phyloP scores from a whole-genome alignment of 2,797 vertebrate species.

The Crocidura indochinensis region DNA sequence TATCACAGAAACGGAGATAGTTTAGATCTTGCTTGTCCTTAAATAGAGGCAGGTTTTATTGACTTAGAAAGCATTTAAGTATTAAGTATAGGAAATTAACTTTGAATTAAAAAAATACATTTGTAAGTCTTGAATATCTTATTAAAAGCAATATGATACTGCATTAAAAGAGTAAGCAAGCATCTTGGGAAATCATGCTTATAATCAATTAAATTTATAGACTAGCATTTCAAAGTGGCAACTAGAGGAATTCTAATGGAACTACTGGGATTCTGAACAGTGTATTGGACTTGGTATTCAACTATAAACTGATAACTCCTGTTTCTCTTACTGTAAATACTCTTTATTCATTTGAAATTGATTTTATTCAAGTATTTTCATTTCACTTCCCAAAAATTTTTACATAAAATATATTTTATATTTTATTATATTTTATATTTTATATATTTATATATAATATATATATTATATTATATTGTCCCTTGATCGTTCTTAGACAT shows the following conservation, averaged over 20 bases:
- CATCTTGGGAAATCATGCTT: constrained; percentile 74
- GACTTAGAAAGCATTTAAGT: constrained; percentile 61
- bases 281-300: constrained; percentile 45
- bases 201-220: constrained; percentile 81
- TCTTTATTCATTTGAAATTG: constrained; percentile 48
- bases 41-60: constrained; percentile 44
- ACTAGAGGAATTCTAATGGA: constrained; percentile 74
- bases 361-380: constrained; percentile 52
- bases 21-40: constrained; percentile 42
- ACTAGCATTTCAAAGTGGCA: constrained; percentile 74
- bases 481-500: background rate
- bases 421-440: too few relatives aligned
- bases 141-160: constrained; percentile 73
- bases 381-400: background rate
- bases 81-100: constrained; percentile 66
- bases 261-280: constrained; percentile 68
- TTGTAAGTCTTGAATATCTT: constrained; percentile 61
- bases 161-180: constrained; percentile 74
- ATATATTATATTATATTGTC: background rate
- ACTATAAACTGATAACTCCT: background rate
- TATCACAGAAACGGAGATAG: background rate
- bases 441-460: constrained; percentile 24
- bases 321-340: background rate
- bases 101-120: constrained; percentile 59
- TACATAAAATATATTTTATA: constrained; percentile 22